A percentile compares a stretch with the other conserved stretches of the same genome.
These are phyloP conservation scores for Drosophila bipectinata DNA, from an alignment of 1,140 invertebrate genomes.

Conservation along the genomic window DNA sequence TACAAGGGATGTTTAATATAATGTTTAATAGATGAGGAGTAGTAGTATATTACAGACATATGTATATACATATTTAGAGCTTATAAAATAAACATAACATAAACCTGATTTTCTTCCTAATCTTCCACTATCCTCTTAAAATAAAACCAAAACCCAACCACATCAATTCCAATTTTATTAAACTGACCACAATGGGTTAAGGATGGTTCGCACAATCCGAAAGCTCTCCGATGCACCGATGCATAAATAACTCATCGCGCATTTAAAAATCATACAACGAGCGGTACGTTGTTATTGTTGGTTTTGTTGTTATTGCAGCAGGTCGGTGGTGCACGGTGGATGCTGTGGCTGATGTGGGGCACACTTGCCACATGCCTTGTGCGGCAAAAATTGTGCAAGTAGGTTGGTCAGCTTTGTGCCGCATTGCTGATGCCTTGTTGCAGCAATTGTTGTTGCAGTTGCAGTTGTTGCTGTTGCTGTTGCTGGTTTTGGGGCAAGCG, in stretches of 20 bases:
- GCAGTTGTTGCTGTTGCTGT: slow-evolving; percentile 24
- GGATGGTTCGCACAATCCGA: slow-evolving; percentile 58
- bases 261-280: slow-evolving; percentile 78
- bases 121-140: background rate
- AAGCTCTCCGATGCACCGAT: slow-evolving; percentile 50
- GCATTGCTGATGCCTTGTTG: slow-evolving; percentile 12
- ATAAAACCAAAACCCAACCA: slow-evolving; percentile 7
- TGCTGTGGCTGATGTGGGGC: slow-evolving; percentile 71
- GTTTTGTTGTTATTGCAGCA: slow-evolving; percentile 19
- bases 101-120: background rate
- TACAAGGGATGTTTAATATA: no score
- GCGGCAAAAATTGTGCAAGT: slow-evolving; percentile 80
- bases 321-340: slow-evolving; percentile 16
- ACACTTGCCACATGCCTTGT: slow-evolving; percentile 81
- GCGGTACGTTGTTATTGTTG: slow-evolving; percentile 50
- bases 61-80: no score
- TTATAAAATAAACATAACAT: no score
- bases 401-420: slow-evolving; percentile 68
- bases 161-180: slow-evolving; percentile 14
- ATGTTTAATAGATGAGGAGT: no score
- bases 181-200: slow-evolving; percentile 58
- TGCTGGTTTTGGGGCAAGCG: slow-evolving; percentile 22
- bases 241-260: slow-evolving; percentile 82
- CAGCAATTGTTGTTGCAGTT: slow-evolving; percentile 22
- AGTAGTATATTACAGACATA: no score